These are phyloP conservation scores for Ivindomyrus marchei DNA, from an alignment of 2,113 vertebrate species.

Conservation along the genomic window DNA sequence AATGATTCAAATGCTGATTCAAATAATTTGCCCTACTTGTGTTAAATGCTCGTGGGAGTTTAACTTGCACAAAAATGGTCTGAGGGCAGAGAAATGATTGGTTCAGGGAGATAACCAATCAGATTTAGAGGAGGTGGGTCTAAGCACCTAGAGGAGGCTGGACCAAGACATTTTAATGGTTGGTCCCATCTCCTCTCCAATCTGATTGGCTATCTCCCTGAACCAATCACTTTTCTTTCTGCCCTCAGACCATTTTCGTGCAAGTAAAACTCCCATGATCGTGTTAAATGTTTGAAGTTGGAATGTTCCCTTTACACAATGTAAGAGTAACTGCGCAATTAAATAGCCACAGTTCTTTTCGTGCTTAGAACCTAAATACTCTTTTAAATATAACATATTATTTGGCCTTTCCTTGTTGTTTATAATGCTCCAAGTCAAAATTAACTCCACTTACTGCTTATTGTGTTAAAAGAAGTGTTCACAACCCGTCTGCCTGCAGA, in stretches of 20 bases:
- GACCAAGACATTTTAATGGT: too few relatives aligned
- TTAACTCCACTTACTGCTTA: background rate
- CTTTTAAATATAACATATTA: background rate
- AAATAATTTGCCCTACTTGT: background rate
- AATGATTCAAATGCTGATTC: background rate
- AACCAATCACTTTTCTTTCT: too few relatives aligned
- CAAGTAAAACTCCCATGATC: too few relatives aligned
- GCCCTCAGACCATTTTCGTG: too few relatives aligned
- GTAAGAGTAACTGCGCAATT: background rate
- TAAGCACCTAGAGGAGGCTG: too few relatives aligned
- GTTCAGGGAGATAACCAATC: too few relatives aligned
- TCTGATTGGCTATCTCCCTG: too few relatives aligned
- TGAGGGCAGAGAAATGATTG: too few relatives aligned
- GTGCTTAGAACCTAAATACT: background rate
- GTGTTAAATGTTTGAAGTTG: background rate
- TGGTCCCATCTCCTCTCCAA: too few relatives aligned
- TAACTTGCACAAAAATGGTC: too few relatives aligned
- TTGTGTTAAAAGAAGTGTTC: background rate
- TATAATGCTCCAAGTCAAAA: background rate
- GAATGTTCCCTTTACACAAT: background rate
- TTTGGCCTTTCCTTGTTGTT: background rate
- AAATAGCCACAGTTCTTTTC: background rate
- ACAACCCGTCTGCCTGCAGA: background rate
- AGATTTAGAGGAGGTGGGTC: too few relatives aligned
- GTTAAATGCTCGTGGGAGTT: background rate